Evolutionary conservation across 2,888 invertebrate species (phyloP).

Genomic region (Tenthredo livida): DNA sequence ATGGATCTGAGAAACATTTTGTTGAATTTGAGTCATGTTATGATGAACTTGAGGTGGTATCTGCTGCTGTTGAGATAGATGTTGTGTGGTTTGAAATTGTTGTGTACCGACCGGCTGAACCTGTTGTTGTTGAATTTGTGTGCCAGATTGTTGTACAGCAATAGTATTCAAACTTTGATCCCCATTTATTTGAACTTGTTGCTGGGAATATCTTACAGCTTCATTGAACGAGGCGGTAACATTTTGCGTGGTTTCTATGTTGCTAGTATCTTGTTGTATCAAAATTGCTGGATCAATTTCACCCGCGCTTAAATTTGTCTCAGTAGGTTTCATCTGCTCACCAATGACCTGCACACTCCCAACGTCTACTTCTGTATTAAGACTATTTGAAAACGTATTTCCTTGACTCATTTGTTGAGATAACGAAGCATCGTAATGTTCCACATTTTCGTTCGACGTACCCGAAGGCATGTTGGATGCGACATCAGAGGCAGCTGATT

Average conservation of each 20-base stretch:
- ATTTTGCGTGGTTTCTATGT: neutral
- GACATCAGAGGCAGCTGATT: slow-evolving; percentile 76
- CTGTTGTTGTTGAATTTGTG: slow-evolving; percentile 42
- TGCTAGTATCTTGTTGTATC: neutral
- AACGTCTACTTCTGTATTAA: slow-evolving; percentile 3
- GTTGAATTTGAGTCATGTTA: slow-evolving; percentile 33
- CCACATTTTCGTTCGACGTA: slow-evolving; percentile 21
- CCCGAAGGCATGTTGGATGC: slow-evolving; percentile 65
- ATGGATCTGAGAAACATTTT: slow-evolving; percentile 39
- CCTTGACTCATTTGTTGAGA: slow-evolving; percentile 1
- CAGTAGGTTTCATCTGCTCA: neutral
- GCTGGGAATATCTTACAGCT: slow-evolving; percentile 33
- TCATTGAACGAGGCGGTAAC: slow-evolving; percentile 24
- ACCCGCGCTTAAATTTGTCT: neutral
- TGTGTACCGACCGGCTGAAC: slow-evolving; percentile 21
- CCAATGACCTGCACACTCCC: neutral
- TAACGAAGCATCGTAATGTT: neutral
- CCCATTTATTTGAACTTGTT: slow-evolving; percentile 13
- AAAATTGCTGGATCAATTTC: slow-evolving; percentile 25
- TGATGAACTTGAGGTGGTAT: slow-evolving; percentile 30
- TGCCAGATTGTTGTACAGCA: slow-evolving; percentile 33
- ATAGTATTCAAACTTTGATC: slow-evolving; percentile 9
- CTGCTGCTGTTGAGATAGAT: slow-evolving; percentile 39
- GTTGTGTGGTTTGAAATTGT: slow-evolving; percentile 29
- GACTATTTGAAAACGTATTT: neutral